These are phyloP conservation scores for Maccullochella peelii DNA, from an alignment of 2,113 vertebrate species.

Conservation along the genomic window DNA sequence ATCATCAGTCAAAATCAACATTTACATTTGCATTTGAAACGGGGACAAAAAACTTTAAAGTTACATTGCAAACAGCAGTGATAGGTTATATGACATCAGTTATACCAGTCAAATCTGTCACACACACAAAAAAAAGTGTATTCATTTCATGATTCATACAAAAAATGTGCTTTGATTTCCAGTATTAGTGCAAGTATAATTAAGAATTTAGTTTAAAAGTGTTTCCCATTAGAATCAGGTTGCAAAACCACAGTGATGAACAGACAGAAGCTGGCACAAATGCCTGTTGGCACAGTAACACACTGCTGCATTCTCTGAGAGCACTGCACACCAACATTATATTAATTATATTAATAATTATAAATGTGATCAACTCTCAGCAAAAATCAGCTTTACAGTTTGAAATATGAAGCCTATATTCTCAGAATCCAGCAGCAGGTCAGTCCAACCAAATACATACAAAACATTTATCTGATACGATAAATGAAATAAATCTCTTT, in stretches of 20 bases:
- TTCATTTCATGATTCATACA: conserved; percentile 9
- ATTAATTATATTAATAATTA: too few species aligned
- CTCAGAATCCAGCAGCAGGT: conserved; percentile 13
- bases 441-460: conserved; percentile 14
- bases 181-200: conserved; percentile 33
- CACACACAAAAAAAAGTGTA: background rate
- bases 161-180: conserved; percentile 12
- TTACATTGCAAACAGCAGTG: background rate
- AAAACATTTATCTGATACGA: conserved; percentile 13
- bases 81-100: background rate
- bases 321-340: background rate
- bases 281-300: conserved; percentile 28
- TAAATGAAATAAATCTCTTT: conserved; percentile 8
- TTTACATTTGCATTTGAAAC: conserved; percentile 10
- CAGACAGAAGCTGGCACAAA: conserved; percentile 2
- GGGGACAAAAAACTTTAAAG: background rate
- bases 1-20: conserved; percentile 7
- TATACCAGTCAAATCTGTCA: too few species aligned
- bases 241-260: background rate
- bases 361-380: background rate
- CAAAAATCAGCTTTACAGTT: background rate
- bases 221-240: background rate
- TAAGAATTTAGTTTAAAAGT: conserved; percentile 2
- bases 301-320: conserved; percentile 6
- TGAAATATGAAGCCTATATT: conserved; percentile 6